Percentiles rank a stretch among this genome's conserved stretches.
phyloP scores from a whole-genome alignment of 2,113 vertebrate species.

The Notechis scutatus region DNA sequence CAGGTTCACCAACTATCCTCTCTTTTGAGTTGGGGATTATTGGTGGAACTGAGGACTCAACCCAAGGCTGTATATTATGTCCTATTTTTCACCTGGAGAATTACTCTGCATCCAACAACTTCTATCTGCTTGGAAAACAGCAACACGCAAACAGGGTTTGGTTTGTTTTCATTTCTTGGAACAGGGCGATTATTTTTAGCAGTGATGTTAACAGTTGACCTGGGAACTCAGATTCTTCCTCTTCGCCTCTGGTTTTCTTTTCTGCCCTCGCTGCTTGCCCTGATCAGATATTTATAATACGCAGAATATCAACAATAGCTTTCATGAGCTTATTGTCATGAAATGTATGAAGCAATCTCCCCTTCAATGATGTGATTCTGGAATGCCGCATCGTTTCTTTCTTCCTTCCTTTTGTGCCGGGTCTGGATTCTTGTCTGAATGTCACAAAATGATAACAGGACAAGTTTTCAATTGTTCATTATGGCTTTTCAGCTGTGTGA shows the following conservation, averaged over 20 bases:
- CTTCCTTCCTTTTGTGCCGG: conserved; percentile 57
- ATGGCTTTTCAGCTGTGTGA: conserved; percentile 69
- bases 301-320: conserved; percentile 99
- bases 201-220: conserved; percentile 65
- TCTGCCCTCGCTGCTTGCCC: conserved; percentile 93
- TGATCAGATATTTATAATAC: conserved; percentile 98
- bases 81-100: not conserved
- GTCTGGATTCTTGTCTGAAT: conserved; percentile 69
- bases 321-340: conserved; percentile 92
- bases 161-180: conserved; percentile 11
- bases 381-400: conserved; percentile 67
- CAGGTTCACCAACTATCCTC: not conserved
- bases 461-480: conserved; percentile 71
- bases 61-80: not conserved
- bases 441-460: conserved; percentile 77
- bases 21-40: not conserved
- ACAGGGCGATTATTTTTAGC: conserved; percentile 55
- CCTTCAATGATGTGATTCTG: conserved; percentile 90
- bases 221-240: conserved; percentile 85
- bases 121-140: conserved; percentile 15
- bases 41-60: too few species aligned
- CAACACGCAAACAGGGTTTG: not conserved
- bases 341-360: conserved; percentile 96
- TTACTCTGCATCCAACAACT: not conserved
- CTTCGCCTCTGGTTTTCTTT: conserved; percentile 89